These are phyloP conservation scores for Aurelia aurita complex sp. Pacific DNA, from an alignment of 30 jellyfish, hydroid and myxozoan genomes.

Conservation along the genomic window DNA sequence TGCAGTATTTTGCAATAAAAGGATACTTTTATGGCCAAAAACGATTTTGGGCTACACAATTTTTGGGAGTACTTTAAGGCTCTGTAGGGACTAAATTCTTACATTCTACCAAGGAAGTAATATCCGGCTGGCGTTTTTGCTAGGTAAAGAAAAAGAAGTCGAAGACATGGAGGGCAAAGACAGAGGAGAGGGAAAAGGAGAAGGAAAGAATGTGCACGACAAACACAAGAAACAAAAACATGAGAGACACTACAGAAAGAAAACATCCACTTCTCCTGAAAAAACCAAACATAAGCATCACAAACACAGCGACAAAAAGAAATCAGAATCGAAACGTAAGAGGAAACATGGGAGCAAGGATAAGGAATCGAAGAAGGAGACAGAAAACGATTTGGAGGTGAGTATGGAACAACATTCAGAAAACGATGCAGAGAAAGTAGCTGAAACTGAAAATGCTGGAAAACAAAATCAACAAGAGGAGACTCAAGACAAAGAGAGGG, in stretches of 20 bases:
- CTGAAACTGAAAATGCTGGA: constrained; percentile 10
- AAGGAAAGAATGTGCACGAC: constrained; percentile 28
- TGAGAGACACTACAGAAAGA: constrained; percentile 47
- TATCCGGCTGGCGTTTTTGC: too few species aligned
- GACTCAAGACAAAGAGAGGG: neutral
- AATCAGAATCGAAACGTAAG: constrained; percentile 7
- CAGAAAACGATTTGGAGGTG: constrained; percentile 9
- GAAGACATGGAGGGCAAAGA: constrained; percentile 54
- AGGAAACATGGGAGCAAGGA: constrained; percentile 13
- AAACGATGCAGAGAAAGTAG: neutral
- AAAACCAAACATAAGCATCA: constrained; percentile 42
- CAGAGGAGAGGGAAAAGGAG: constrained; percentile 33
- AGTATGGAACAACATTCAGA: too few species aligned
- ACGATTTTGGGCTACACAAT: too few species aligned
- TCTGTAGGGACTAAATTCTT: too few species aligned
- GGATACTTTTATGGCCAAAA: too few species aligned
- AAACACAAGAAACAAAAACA: constrained; percentile 34
- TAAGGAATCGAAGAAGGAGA: constrained; percentile 1
- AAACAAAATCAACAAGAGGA: neutral
- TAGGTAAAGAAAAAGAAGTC: constrained; percentile 43
- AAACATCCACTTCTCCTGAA: constrained; percentile 1
- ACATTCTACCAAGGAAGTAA: too few species aligned
- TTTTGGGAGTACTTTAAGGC: too few species aligned
- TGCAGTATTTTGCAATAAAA: too few species aligned
- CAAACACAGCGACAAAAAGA: constrained; percentile 28